Conservation (phyloP, 53 echinoderm and acorn worm species). For the Mesocentrotus franciscanus region DNA sequence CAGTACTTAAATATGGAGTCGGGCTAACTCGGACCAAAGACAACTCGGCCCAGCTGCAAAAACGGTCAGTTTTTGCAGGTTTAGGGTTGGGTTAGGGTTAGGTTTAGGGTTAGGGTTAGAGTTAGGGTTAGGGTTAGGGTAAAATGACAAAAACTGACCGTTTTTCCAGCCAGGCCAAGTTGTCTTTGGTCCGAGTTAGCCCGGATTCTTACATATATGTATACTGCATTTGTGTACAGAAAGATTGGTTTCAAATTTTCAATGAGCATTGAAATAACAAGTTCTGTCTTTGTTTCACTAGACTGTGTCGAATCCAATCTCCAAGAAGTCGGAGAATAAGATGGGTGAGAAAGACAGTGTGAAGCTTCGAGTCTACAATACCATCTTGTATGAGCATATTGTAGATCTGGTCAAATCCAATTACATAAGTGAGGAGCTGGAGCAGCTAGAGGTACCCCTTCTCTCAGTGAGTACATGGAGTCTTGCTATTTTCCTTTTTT, state of each 20-base stretch:
- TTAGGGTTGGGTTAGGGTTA: no score
- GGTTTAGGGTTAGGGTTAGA: no score
- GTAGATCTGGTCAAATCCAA: slow-evolving; percentile 76
- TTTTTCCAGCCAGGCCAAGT: no score
- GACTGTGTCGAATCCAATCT: background rate
- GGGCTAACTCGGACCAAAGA: no score
- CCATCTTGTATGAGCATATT: slow-evolving; percentile 79
- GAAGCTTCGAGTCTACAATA: slow-evolving; percentile 81
- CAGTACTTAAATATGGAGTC: no score
- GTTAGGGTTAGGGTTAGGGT: no score
- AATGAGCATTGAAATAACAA: background rate
- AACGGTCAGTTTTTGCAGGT: no score
- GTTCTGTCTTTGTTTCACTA: background rate
- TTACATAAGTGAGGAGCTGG: slow-evolving; percentile 87
- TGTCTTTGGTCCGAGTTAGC: no score
- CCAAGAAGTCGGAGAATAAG: slow-evolving; percentile 42
- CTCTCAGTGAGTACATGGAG: slow-evolving; percentile 69
- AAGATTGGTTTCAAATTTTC: background rate
- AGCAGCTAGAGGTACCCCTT: slow-evolving; percentile 75
- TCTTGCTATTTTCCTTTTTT: no score
- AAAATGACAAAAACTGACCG: no score
- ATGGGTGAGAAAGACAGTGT: slow-evolving; percentile 75
- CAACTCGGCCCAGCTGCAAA: no score
- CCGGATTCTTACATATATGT: no score
- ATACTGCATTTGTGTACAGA: background rate